Evolutionary conservation across 2,888 invertebrate species (phyloP), one percentile per base, ranked within the genome.

Genomic region (Hipparchia sbordonii): DNA sequence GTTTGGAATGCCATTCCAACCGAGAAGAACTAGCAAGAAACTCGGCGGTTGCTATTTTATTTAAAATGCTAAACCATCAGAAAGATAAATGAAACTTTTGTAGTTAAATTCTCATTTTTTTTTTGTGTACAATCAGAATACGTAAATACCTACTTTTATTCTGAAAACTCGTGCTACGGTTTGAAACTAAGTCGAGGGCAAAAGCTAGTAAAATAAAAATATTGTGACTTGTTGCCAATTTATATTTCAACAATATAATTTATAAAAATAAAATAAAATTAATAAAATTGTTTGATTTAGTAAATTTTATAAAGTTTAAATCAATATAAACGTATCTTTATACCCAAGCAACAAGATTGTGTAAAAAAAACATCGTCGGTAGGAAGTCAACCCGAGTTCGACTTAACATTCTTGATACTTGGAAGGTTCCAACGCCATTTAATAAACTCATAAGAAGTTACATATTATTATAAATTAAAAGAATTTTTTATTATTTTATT

Each of bases 331-430:
- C 85, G 81, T 82, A 81, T 83, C 92, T 83, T 91, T 89, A 88
- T 82, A 83, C 82, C 82, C 85, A 86, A 91, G 92, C 92, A 91
- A 92, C 92, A 93, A 92, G 93, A 93, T 92, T 92, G 92, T 93
- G 92, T 92, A 92, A 92, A 93, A 75, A 92, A 93, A 93, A 93
- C 92, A 92, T 90, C 90, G 91, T 89, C 92, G 92, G 93, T 93
- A 93, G 93, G 93, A 93, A 93, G 92, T 93, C 89, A 90, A 89
- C 87, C 83, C 83, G 85, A 84, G 79, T 78, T 82, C 85, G 85
- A 83, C 82, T 77, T 76, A 85, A 80, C 80, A 77, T 74, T 88
- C 86, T 92, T 92, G 92, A 89, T 89, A 82, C 80, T 80, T 79
- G 75, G 70, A 82, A 84, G 84, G 79, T 73, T 65, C 67, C 66